Percentiles rank a stretch among this genome's conserved stretches.
Conservation (phyloP, 2,797 vertebrate species). For the Darevskia nairensis region DNA sequence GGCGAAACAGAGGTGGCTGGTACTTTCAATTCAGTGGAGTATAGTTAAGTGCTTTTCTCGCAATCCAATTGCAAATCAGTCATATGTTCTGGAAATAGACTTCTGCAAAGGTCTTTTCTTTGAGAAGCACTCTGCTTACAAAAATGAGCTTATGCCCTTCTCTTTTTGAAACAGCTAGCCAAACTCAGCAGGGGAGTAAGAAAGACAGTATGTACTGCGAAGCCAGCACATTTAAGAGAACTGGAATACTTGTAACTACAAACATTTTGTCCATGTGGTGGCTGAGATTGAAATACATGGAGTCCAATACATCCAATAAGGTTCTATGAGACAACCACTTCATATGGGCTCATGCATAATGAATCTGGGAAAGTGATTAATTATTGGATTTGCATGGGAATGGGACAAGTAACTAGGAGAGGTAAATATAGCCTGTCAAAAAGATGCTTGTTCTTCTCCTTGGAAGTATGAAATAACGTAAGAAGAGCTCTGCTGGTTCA, state of each 20-base stretch:
- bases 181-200: not conserved
- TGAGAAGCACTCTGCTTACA: constrained; percentile 26
- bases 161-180: not conserved
- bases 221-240: not conserved
- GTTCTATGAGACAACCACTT: not conserved
- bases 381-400: not conserved
- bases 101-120: constrained; percentile 44
- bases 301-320: too few relatives aligned
- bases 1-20: constrained; percentile 61
- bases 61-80: constrained; percentile 67
- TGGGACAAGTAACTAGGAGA: not conserved
- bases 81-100: constrained; percentile 49
- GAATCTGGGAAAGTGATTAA: not conserved
- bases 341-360: not conserved
- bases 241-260: not conserved
- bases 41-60: constrained; percentile 48
- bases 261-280: not conserved
- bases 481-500: too few relatives aligned
- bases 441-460: not conserved
- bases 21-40: constrained; percentile 65
- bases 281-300: not conserved
- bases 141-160: constrained; percentile 30
- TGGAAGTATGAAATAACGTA: too few relatives aligned
- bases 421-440: not conserved
- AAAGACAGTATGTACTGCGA: not conserved